A percentile compares a stretch with the other conserved stretches of the same genome.
Evolutionary conservation across 2,113 vertebrate species (phyloP).

Genomic region (Tautogolabrus adspersus): DNA sequence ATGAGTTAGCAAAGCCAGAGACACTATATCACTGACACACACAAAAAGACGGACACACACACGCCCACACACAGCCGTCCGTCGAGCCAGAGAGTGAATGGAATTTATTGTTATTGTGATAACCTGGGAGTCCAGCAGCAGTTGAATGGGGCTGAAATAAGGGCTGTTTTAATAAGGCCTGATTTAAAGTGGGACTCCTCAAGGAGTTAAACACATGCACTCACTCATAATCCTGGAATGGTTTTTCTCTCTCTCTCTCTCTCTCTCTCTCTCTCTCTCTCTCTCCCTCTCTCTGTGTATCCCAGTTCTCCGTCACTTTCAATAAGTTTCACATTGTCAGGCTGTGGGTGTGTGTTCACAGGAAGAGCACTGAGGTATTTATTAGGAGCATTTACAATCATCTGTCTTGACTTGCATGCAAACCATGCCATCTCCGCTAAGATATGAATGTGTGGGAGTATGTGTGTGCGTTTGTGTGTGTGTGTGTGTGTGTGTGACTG

Average conservation of each 20-base stretch:
- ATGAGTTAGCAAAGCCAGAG: constrained; percentile 75
- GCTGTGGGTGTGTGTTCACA: constrained; percentile 24
- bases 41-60: constrained; percentile 27
- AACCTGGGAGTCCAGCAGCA: constrained; percentile 78
- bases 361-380: constrained; percentile 53
- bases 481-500: constrained; percentile 19
- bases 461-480: not conserved
- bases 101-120: constrained; percentile 85
- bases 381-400: constrained; percentile 64
- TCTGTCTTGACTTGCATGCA: constrained; percentile 56
- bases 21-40: constrained; percentile 56
- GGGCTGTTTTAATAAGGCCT: constrained; percentile 81
- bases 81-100: constrained; percentile 48
- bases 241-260: not conserved
- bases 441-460: constrained; percentile 46
- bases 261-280: not conserved
- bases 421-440: constrained; percentile 52
- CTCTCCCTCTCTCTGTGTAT: not conserved
- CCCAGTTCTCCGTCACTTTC: constrained; percentile 33
- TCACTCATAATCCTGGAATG: constrained; percentile 16
- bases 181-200: constrained; percentile 81
- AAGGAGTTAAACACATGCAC: constrained; percentile 54
- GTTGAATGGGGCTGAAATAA: constrained; percentile 78
- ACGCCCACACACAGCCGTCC: constrained; percentile 46
- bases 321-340: constrained; percentile 61